phyloP scores from a whole-genome alignment of 2,113 vertebrate species.

The Crotalus viridis region DNA sequence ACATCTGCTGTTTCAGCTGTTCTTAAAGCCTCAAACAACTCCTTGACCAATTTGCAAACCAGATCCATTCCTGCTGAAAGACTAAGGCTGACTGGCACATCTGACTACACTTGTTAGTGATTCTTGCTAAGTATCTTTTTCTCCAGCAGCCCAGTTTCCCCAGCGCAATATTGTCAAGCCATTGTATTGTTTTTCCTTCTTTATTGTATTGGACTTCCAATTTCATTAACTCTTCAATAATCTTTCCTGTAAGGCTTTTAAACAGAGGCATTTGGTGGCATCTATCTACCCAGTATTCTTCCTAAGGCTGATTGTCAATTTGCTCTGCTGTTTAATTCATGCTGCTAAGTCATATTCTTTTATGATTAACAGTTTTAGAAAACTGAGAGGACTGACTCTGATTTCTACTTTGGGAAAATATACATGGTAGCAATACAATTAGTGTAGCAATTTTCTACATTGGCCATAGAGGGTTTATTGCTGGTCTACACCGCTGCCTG shows the following conservation, averaged over 20 bases:
- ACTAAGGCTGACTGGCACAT: conserved; percentile 49
- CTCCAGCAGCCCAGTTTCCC: not conserved
- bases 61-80: conserved; percentile 50
- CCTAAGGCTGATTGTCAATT: not conserved
- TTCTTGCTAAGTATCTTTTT: conserved; percentile 18
- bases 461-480: not conserved
- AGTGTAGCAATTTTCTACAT: not conserved
- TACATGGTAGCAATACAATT: conserved; percentile 4
- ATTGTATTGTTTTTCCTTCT: not conserved
- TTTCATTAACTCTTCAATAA: not conserved
- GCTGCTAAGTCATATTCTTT: not conserved
- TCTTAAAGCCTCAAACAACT: conserved; percentile 52
- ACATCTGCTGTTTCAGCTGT: conserved; percentile 67
- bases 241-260: conserved; percentile 23
- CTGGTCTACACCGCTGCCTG: too few species aligned
- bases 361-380: conserved; percentile 2
- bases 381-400: not conserved
- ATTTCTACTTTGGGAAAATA: not conserved
- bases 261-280: not conserved
- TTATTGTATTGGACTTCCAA: accelerated
- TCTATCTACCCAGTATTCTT: conserved; percentile 1
- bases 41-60: conserved; percentile 50
- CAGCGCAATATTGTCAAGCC: not conserved
- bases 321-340: conserved; percentile 31
- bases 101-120: conserved; percentile 49